These are phyloP conservation scores for Dasypus novemcinctus DNA, from an alignment of 2,113 vertebrate species.

Conservation along the genomic window DNA sequence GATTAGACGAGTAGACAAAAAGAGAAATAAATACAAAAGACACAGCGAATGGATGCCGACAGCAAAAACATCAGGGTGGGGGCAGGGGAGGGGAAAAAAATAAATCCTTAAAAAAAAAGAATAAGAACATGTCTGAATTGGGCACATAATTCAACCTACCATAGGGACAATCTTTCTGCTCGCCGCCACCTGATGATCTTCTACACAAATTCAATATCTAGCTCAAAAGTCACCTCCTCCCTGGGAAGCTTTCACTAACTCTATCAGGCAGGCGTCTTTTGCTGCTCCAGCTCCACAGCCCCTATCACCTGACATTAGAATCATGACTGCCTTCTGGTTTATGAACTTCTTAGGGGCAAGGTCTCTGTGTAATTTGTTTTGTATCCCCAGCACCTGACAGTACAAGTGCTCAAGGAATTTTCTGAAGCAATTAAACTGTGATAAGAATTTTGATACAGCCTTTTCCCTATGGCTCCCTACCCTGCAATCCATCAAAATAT, in stretches of 20 bases:
- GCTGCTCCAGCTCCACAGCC: not conserved
- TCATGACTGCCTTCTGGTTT: not conserved
- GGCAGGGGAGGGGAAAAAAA: no score
- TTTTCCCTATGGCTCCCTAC: not conserved
- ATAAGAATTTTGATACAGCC: not conserved
- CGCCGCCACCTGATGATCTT: not conserved
- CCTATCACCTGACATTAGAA: not conserved
- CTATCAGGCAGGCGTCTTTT: not conserved
- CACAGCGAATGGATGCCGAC: no score
- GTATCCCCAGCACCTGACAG: not conserved
- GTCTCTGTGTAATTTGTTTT: not conserved
- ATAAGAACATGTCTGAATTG: no score
- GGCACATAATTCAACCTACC: no score
- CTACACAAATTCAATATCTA: not conserved
- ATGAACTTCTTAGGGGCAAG: not conserved
- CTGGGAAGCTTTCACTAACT: not conserved
- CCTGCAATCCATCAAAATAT: not conserved
- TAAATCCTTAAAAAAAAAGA: no score
- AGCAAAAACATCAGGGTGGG: no score
- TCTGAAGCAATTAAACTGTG: not conserved
- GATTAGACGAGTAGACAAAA: no score
- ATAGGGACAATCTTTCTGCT: not conserved
- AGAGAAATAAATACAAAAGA: no score
- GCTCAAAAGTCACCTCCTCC: not conserved
- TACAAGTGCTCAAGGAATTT: not conserved